Conservation (phyloP, 2,888 invertebrate genomes). For the Cynaeus angustus region DNA sequence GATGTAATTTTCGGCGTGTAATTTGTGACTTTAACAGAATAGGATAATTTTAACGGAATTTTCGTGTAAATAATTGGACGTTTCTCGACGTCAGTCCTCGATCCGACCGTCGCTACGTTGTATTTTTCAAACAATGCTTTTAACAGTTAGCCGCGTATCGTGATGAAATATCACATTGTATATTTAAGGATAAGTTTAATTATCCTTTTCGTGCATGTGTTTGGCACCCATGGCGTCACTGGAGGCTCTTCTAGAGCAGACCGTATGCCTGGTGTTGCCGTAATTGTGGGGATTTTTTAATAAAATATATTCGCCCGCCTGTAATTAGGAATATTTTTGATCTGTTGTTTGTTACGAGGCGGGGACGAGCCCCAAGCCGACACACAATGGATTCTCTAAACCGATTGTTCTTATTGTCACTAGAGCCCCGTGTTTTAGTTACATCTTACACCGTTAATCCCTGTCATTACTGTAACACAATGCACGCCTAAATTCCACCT, state of each 20-base stretch:
- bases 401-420: conserved; percentile 68
- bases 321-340: conserved; percentile 66
- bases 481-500: conserved; percentile 58
- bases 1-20: conserved; percentile 31
- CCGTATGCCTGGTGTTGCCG: conserved; percentile 64
- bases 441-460: conserved; percentile 62
- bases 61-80: conserved; percentile 54
- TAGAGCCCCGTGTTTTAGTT: conserved; percentile 59
- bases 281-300: conserved; percentile 65
- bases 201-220: conserved; percentile 58
- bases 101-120: conserved; percentile 34
- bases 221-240: conserved; percentile 67
- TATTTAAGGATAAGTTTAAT: conserved; percentile 52
- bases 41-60: conserved; percentile 45
- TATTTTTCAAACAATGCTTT: conserved; percentile 50
- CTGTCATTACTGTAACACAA: conserved; percentile 61
- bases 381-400: conserved; percentile 65
- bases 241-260: conserved; percentile 58
- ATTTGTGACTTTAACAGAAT: conserved; percentile 46
- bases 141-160: conserved; percentile 47
- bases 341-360: conserved; percentile 51
- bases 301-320: conserved; percentile 63
- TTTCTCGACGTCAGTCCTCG: conserved; percentile 36
- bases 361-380: conserved; percentile 57
- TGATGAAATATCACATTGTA: conserved; percentile 53